These are phyloP conservation scores for Mesochorus sp. DNA, from an alignment of 2,888 invertebrate genomes.

Conservation along the genomic window DNA sequence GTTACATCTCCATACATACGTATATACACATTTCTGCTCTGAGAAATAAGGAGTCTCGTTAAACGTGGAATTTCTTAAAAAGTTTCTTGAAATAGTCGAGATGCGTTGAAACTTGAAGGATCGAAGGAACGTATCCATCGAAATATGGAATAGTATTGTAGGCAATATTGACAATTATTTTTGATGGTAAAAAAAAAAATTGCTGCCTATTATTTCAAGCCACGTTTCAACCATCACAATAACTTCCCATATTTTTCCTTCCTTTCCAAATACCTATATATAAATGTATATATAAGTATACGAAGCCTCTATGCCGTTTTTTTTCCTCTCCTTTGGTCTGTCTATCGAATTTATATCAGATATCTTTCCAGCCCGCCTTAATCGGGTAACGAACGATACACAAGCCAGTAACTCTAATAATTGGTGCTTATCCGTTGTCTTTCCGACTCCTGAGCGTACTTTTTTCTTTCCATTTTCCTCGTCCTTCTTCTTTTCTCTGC, in stretches of 20 bases:
- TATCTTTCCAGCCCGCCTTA: slow-evolving; percentile 75
- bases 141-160: too few relatives aligned
- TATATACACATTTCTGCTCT: neutral
- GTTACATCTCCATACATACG: slow-evolving; percentile 5
- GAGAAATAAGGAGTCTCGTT: slow-evolving; percentile 41
- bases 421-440: slow-evolving; percentile 75
- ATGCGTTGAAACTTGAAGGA: slow-evolving; percentile 41
- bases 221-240: slow-evolving; percentile 54
- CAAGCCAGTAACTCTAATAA: slow-evolving; percentile 76
- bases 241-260: neutral
- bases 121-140: slow-evolving; percentile 32
- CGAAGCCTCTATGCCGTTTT: slow-evolving; percentile 39
- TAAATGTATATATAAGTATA: slow-evolving; percentile 37
- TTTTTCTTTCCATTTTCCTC: slow-evolving; percentile 2
- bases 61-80: slow-evolving; percentile 47
- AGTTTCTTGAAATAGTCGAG: neutral
- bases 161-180: slow-evolving; percentile 56
- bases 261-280: neutral
- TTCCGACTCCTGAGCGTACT: slow-evolving; percentile 25
- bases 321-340: slow-evolving; percentile 32
- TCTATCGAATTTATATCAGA: slow-evolving; percentile 74
- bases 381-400: slow-evolving; percentile 77
- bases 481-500: neutral
- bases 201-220: slow-evolving; percentile 69
- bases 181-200: slow-evolving; percentile 24